phyloP scores from a whole-genome alignment of 1,140 invertebrate genomes.

The Conus betulinus region DNA sequence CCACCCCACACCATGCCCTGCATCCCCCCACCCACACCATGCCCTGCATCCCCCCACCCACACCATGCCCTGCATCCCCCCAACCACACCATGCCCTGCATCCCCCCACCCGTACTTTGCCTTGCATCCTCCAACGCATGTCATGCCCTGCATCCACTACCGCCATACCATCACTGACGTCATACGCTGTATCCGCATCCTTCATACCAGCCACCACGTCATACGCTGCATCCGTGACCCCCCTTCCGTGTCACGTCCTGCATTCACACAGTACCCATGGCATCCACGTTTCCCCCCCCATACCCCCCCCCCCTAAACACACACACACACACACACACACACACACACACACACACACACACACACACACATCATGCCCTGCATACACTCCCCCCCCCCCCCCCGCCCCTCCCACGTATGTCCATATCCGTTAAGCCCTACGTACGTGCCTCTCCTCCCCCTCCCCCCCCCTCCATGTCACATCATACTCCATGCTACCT shows the following conservation, averaged over 20 bases:
- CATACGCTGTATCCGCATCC: not conserved
- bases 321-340: not conserved
- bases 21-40: too few species aligned
- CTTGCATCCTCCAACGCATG: too few species aligned
- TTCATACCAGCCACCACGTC: too few species aligned
- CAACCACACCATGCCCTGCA: too few species aligned
- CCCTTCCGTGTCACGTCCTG: not conserved
- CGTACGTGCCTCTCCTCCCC: too few species aligned
- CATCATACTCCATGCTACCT: not conserved
- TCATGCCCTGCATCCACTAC: not conserved
- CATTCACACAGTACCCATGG: not conserved
- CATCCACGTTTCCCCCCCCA: not conserved
- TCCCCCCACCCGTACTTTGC: too few species aligned
- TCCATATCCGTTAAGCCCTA: not conserved
- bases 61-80: too few species aligned
- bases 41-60: too few species aligned
- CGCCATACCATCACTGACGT: not conserved
- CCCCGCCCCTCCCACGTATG: not conserved
- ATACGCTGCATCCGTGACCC: too few species aligned
- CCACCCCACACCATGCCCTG: too few species aligned
- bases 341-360: not conserved
- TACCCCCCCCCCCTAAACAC: not conserved
- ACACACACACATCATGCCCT: not conserved
- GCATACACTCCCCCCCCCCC: not conserved
- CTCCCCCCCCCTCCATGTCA: not conserved